Evolutionary conservation across 2,888 invertebrate genomes (phyloP).

Genomic region (Caenorhabditis sinica): DNA sequence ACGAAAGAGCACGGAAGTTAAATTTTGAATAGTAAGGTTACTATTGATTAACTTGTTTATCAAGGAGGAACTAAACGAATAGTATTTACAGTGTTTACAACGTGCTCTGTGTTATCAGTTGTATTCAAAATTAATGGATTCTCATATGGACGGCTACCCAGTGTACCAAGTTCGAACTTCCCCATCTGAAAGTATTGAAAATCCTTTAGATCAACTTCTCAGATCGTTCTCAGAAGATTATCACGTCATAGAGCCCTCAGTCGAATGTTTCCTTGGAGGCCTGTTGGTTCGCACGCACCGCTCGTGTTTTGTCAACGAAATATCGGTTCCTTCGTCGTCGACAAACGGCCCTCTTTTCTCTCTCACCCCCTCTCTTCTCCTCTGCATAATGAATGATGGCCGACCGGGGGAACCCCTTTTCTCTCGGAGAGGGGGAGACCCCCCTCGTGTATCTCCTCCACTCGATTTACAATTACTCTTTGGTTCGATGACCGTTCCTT

Average conservation of each 20-base stretch:
- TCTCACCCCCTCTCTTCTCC: slow-evolving; percentile 9
- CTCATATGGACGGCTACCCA: neutral
- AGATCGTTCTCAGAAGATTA: neutral
- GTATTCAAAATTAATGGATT: slow-evolving; percentile 2
- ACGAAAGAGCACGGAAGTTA: slow-evolving; percentile 15
- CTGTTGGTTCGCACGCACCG: slow-evolving; percentile 33
- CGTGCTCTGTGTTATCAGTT: slow-evolving; percentile 35
- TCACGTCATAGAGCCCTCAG: slow-evolving; percentile 34
- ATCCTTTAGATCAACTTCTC: neutral
- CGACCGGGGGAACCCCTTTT: slow-evolving; percentile 51
- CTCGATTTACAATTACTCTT: slow-evolving; percentile 59
- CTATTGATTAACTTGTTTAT: slow-evolving; percentile 20
- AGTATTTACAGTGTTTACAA: slow-evolving; percentile 11
- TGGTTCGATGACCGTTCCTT: slow-evolving; percentile 39
- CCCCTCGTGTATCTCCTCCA: slow-evolving; percentile 12
- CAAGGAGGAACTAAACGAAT: slow-evolving; percentile 37
- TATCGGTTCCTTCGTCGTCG: slow-evolving; percentile 59
- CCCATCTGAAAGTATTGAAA: neutral
- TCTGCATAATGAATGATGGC: slow-evolving; percentile 61
- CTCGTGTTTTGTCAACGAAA: slow-evolving; percentile 65
- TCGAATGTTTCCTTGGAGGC: slow-evolving; percentile 4
- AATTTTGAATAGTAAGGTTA: neutral
- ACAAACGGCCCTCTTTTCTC: slow-evolving; percentile 8
- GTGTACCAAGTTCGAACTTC: no score
- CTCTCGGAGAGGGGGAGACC: slow-evolving; percentile 19